Base-by-base conservation (phyloP, 1,140 invertebrate genomes). In the Drosophila ironensis region DNA sequence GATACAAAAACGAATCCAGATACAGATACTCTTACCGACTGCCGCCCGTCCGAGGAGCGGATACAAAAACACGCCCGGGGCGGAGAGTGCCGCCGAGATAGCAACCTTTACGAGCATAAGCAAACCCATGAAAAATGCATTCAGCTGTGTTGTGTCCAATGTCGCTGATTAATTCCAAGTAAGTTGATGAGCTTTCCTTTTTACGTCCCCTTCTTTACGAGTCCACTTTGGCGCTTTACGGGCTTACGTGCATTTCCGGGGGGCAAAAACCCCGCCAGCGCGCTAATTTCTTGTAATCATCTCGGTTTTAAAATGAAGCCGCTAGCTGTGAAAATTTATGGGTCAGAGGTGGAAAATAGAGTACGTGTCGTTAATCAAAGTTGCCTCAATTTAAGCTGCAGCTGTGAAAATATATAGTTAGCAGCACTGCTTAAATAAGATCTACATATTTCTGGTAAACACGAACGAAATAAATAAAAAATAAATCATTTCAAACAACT, bases 121-220 rank as follows among this genome's bases (percentile, higher is more conserved):
- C 42, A 17, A 66, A 69, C 53, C 77, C 50, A 72, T 77, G 61
- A 63, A 72, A 60, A 72, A 76, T 67, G 67, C 78, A 68, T 77
- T 54, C 56, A 69, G 30, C 47, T 57, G 33, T 24, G 46, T 25
- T 45, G 50, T 53, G 61, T 53, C 63, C 51, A 73, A 72, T 57
- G 75, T 40, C 67, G 80, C 80, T 86, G 78, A 82, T 82, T 82
- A 82, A 82, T 78, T 84, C 76, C 78, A 78, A 86, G 78, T 82
- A 82, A 82, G 78, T 82, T 78, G 60, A 71, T 63, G 68, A 72
- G 59, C 24, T 59, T 30, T 48, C 14, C 53, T 35, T 54, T 82
- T 51, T 51, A 50, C 35, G 46, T 12, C 46, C 57, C 24, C n/a
- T 8, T 11, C 57, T 69, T 81, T 37, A 66, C 68, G 53, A 48